Conservation (phyloP, 2,888 invertebrate genomes). For the Thymelicus acteon region DNA sequence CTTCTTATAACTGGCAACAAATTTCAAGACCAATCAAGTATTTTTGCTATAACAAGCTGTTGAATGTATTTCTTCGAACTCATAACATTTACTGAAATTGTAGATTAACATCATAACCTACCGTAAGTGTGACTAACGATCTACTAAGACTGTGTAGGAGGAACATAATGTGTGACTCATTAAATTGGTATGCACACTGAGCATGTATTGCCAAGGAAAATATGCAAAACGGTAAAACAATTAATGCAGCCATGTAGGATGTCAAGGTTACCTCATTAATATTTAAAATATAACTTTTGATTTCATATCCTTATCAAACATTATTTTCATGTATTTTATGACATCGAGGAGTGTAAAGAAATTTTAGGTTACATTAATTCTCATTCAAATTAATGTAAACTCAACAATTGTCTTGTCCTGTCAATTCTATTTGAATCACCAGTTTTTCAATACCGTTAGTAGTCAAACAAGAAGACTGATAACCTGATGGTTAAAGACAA, state of each 20-base stretch:
- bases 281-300: conserved; percentile 1
- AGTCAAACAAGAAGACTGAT: background rate
- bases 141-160: conserved; percentile 16
- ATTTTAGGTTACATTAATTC: no score
- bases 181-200: conserved; percentile 1
- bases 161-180: conserved; percentile 20
- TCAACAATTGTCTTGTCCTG: no score
- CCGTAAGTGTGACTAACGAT: conserved; percentile 19
- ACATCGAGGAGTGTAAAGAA: no score
- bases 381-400: no score
- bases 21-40: no score
- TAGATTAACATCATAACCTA: conserved; percentile 5
- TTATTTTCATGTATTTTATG: background rate
- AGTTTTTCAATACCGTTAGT: background rate
- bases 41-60: no score
- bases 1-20: no score
- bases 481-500: no score
- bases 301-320: background rate
- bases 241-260: conserved; percentile 12
- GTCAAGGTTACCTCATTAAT: conserved; percentile 2
- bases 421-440: no score
- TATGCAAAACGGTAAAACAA: conserved; percentile 13
- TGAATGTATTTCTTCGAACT: background rate
- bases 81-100: background rate
- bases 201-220: background rate